phyloP scores from a whole-genome alignment of 2,888 invertebrate species.

The Dendrolimus pini region DNA sequence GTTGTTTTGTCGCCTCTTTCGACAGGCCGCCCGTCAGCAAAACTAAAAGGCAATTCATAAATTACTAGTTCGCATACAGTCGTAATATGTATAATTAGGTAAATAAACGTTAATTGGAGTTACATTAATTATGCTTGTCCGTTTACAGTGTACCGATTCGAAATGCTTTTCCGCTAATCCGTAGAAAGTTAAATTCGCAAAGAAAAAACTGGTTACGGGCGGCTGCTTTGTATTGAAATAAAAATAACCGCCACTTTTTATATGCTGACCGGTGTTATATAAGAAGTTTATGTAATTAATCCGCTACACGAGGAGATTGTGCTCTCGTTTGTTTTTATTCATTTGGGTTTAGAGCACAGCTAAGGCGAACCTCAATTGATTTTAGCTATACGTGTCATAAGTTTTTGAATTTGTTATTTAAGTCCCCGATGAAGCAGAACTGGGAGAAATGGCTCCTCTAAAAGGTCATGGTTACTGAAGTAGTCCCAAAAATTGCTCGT shows the following conservation, averaged over 20 bases:
- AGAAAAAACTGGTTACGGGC: not conserved
- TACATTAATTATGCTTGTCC: not conserved
- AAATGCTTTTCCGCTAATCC: constrained; percentile 14
- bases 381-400: too few relatives aligned
- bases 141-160: constrained; percentile 12
- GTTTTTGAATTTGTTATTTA: too few relatives aligned
- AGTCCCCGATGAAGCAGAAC: too few relatives aligned
- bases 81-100: not conserved
- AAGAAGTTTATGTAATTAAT: not conserved
- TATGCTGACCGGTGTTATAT: not conserved
- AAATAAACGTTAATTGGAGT: not conserved
- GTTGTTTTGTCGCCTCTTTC: too few relatives aligned
- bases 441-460: too few relatives aligned
- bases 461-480: too few relatives aligned
- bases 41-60: too few relatives aligned
- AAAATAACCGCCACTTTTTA: not conserved
- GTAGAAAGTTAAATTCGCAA: constrained; percentile 15
- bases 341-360: too few relatives aligned
- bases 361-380: too few relatives aligned
- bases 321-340: not conserved
- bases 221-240: not conserved
- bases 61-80: not conserved
- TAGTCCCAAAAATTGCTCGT: too few relatives aligned
- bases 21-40: too few relatives aligned
- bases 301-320: not conserved